Conservation (phyloP, 2,797 vertebrate genomes). For the Gymnoscopelus microlampas region DNA sequence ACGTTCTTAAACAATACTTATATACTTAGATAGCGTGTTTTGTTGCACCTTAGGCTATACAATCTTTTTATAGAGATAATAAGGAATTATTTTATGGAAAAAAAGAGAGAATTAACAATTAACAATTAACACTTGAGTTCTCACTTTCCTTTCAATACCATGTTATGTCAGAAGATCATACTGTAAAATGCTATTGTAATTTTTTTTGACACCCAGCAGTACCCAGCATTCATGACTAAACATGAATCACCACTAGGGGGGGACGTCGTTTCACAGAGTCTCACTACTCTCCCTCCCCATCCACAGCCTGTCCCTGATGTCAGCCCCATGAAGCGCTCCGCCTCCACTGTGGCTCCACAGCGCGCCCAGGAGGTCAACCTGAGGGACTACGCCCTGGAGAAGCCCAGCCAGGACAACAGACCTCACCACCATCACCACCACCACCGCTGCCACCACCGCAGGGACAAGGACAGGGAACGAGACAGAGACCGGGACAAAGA, state of each 20-base stretch:
- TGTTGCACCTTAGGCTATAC: too few species aligned
- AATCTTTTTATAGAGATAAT: too few species aligned
- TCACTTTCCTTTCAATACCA: too few species aligned
- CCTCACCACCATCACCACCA: conserved; percentile 87
- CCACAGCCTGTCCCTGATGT: conserved; percentile 86
- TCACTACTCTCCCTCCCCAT: neutral
- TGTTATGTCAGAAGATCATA: too few species aligned
- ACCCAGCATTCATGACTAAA: too few species aligned
- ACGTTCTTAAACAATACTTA: too few species aligned
- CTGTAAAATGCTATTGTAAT: too few species aligned
- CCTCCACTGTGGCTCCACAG: conserved; percentile 88
- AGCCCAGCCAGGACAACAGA: conserved; percentile 79
- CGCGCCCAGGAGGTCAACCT: conserved; percentile 83
- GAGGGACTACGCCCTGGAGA: conserved; percentile 83
- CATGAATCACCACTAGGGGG: conserved; percentile 11
- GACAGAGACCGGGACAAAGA: conserved; percentile 78
- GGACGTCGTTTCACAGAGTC: conserved; percentile 8
- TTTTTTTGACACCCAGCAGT: too few species aligned
- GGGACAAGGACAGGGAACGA: conserved; percentile 77
- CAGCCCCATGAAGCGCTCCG: conserved; percentile 92
- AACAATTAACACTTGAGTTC: too few species aligned
- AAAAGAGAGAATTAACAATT: too few species aligned
- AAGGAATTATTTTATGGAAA: too few species aligned
- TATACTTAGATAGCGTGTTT: too few species aligned
- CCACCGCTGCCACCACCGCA: conserved; percentile 91